Conservation (phyloP, 2,888 invertebrate species). For the Notocelia uddmanniana region DNA sequence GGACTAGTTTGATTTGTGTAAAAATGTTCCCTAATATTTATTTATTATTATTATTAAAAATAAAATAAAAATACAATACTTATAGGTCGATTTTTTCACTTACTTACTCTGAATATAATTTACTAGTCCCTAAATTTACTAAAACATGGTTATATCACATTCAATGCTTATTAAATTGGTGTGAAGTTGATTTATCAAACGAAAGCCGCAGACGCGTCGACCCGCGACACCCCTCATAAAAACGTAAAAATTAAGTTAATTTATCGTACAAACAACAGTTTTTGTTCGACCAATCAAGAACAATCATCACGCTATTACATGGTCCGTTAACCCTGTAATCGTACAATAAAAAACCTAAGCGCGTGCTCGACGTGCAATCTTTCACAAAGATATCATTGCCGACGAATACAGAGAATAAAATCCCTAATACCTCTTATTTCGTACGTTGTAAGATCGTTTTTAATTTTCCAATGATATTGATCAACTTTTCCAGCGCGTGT, state of each 20-base stretch:
- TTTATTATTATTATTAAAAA: no score
- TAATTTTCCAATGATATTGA: slow-evolving; percentile 17
- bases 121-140: no score
- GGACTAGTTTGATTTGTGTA: no score
- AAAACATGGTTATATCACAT: background rate
- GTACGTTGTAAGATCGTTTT: background rate
- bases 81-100: no score
- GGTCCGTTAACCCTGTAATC: slow-evolving; percentile 72
- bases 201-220: slow-evolving; percentile 19
- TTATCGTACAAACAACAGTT: slow-evolving; percentile 56
- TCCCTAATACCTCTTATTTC: background rate
- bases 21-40: no score
- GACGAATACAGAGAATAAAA: background rate
- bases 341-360: slow-evolving; percentile 66
- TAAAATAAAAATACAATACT: no score
- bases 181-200: slow-evolving; percentile 10
- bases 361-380: slow-evolving; percentile 59
- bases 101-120: no score
- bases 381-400: slow-evolving; percentile 46
- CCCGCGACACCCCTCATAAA: slow-evolving; percentile 41
- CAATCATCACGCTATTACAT: slow-evolving; percentile 70
- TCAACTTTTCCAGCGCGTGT: slow-evolving; percentile 10
- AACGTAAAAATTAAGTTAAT: slow-evolving; percentile 48
- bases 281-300: slow-evolving; percentile 65
- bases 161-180: background rate